Conservation (phyloP, 2,797 vertebrate genomes). For the Pseudotriccus pelzelni region DNA sequence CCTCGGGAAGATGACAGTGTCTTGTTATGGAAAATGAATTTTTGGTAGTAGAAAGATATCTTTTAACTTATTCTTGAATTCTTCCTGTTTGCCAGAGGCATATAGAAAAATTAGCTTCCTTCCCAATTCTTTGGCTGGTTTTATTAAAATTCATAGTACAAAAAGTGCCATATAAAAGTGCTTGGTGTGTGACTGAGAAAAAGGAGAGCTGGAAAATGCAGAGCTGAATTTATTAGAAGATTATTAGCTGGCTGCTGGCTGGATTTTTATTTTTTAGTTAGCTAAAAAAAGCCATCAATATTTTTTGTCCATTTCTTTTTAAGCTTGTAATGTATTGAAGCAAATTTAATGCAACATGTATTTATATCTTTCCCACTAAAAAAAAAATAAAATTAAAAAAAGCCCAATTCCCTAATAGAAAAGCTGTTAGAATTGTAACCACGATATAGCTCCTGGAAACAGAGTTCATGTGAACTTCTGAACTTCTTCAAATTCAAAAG, state of each 20-base stretch:
- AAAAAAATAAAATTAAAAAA: not conserved
- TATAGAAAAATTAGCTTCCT: conserved; percentile 68
- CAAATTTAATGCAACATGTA: not conserved
- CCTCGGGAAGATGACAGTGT: conserved; percentile 65
- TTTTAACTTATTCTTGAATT: conserved; percentile 66
- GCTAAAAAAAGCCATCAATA: not conserved
- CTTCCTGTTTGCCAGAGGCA: conserved; percentile 72
- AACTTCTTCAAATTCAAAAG: not conserved
- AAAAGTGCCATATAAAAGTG: conserved; percentile 53
- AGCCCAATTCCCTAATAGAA: not conserved
- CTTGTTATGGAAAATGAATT: conserved; percentile 74
- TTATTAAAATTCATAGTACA: conserved; percentile 64
- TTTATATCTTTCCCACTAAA: not conserved
- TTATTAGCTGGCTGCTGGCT: conserved; percentile 55
- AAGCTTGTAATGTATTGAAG: not conserved
- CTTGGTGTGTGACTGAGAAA: conserved; percentile 35
- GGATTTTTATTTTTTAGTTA: not conserved
- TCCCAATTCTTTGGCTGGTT: conserved; percentile 64
- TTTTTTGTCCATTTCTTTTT: not conserved
- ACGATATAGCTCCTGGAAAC: not conserved
- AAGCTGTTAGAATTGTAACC: not conserved
- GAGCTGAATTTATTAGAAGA: conserved; percentile 34
- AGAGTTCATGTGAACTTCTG: not conserved
- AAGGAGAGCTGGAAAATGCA: conserved; percentile 35
- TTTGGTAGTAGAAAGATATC: conserved; percentile 55